Evolutionary conservation across 2,797 vertebrate species (phyloP), one percentile per base, ranked within the genome.

Genomic region (Tinamus major): DNA sequence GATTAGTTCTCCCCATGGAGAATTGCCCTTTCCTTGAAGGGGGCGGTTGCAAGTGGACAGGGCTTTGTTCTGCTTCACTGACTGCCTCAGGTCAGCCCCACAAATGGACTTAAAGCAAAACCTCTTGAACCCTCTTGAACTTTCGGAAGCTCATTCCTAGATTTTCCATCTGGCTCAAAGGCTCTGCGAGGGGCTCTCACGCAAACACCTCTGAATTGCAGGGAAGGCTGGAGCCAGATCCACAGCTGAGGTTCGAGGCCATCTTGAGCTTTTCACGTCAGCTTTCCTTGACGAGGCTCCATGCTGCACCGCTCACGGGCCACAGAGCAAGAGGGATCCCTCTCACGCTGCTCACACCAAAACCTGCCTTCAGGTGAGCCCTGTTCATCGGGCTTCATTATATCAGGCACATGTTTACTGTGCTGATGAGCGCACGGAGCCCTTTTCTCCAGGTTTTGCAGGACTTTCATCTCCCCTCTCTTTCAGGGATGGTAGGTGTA

Each of bases 51-150:
- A 68, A 90, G 89, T 88, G 87, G 78, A 71, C 0, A 90, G 56
- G 79, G 44, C 67, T 93, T 93, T 94, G 83, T 94, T 95, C 70
- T 93, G 74, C 83, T 90, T 91, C 85, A 63, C 83, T 86, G 63
- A 67, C 82, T 86, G 85, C 91, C 93, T 95, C 86, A 89, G 87
- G 92, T 95, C 83, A 94, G 95, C 92, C 92, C 87, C 41, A 82
- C 87, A 92, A 89, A 90, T 75, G 71, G 82, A 75, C 68, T 90
- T 94, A 86, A 96, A 95, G 64, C 69, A 85, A 92, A 96, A 93
- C 90, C 92, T 93, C 91, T 92, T 91, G 92, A 95, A 95, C 92
- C 61, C 85, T 95, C 85, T 93, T 95, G 93, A 95, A 96, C 93
- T 95, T 91, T 88, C 92, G 92, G 80, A 93, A 95, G 91, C 44